phyloP scores from a whole-genome alignment of 1,140 invertebrate genomes.

The Eumaeus atala region DNA sequence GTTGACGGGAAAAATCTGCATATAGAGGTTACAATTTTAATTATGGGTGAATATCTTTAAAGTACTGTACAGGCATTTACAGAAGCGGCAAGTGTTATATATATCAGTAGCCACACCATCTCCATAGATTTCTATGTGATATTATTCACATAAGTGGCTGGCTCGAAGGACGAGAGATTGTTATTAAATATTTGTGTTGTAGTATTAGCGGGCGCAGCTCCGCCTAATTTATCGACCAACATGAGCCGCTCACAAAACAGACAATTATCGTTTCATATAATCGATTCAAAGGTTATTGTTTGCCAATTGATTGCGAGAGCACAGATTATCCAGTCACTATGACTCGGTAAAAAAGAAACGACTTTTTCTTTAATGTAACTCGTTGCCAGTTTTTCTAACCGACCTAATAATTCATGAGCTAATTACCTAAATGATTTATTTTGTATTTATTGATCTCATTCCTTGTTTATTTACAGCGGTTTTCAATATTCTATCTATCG shows the following conservation, averaged over 20 bases:
- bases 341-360: conserved; percentile 1
- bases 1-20: no score
- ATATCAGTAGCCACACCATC: background rate
- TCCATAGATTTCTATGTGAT: conserved; percentile 10
- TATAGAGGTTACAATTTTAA: no score
- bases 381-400: no score
- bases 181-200: conserved; percentile 75
- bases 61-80: no score
- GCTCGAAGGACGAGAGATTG: conserved; percentile 61
- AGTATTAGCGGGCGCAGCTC: conserved; percentile 58
- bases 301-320: conserved; percentile 22
- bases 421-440: no score
- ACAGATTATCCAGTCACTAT: background rate
- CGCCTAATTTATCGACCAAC: conserved; percentile 61
- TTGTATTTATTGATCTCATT: no score
- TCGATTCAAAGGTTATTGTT: conserved; percentile 21
- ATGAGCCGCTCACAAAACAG: conserved; percentile 26
- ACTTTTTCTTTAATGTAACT: no score
- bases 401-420: no score
- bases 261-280: conserved; percentile 31
- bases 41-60: no score
- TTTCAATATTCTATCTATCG: no score
- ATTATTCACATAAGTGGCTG: conserved; percentile 65
- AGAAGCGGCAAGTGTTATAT: no score
- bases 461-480: no score